These are phyloP conservation scores for Parochlus steinenii DNA, from an alignment of 2,888 invertebrate genomes.

Conservation along the genomic window DNA sequence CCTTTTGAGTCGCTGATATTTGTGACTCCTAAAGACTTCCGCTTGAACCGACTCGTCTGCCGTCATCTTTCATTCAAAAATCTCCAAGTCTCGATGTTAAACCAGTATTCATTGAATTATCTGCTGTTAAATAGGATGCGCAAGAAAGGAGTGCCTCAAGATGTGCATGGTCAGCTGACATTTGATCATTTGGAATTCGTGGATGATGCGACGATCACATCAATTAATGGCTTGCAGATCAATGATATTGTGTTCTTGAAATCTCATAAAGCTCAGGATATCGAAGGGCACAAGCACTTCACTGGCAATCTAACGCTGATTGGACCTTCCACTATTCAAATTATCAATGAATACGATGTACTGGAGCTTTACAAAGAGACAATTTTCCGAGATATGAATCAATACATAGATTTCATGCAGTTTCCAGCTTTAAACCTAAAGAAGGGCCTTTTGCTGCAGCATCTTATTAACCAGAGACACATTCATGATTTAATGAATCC, in stretches of 20 bases:
- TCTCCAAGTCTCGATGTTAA: neutral
- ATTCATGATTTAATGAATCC: conserved; percentile 1
- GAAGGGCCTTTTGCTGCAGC: neutral
- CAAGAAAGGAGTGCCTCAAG: conserved; percentile 1
- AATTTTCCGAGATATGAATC: neutral
- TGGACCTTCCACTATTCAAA: neutral
- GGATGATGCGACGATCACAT: neutral
- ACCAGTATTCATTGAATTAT: neutral
- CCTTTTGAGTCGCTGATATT: no score
- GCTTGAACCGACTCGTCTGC: neutral
- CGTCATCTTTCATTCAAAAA: neutral
- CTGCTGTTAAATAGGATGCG: conserved; percentile 4
- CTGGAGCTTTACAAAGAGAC: neutral
- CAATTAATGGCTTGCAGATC: conserved; percentile 2
- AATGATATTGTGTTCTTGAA: neutral
- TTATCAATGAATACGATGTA: conserved; percentile 4
- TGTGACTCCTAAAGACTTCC: neutral
- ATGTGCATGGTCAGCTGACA: neutral
- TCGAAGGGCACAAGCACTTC: conserved; percentile 1
- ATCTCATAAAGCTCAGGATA: conserved; percentile 6
- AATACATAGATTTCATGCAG: neutral
- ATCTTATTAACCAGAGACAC: conserved; percentile 1
- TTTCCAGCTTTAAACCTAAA: conserved; percentile 4
- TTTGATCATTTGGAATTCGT: neutral
- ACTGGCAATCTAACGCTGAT: conserved; percentile 2